These are phyloP conservation scores for Drosophila guanche DNA, from an alignment of 1,140 invertebrate species.

Conservation along the genomic window DNA sequence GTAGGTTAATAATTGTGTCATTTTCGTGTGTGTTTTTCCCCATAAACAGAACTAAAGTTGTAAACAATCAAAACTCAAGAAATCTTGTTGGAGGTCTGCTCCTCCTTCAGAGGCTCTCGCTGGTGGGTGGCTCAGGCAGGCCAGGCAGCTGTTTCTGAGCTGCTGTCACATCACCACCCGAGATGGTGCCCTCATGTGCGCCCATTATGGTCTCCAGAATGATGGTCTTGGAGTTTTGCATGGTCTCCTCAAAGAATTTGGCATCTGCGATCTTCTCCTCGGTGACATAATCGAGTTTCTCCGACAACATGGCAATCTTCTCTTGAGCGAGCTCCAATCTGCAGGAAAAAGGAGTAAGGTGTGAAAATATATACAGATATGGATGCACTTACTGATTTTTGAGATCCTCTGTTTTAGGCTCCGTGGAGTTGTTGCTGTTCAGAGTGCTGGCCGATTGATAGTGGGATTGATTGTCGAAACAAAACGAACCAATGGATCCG, in stretches of 20 bases:
- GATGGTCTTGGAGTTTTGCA: constrained; percentile 65
- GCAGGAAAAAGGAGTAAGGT: neutral
- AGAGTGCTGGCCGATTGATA: constrained; percentile 33
- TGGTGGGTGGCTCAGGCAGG: constrained; percentile 4
- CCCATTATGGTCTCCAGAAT: constrained; percentile 66
- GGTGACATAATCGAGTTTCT: constrained; percentile 63
- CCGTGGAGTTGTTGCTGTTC: constrained; percentile 12
- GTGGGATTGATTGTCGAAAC: constrained; percentile 70
- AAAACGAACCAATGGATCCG: constrained; percentile 68
- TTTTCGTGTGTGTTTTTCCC: no score
- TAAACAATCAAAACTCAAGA: no score
- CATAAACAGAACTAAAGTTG: no score
- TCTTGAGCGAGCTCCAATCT: constrained; percentile 78
- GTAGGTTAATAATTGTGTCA: no score
- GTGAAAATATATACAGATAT: no score
- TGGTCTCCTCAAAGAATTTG: constrained; percentile 72
- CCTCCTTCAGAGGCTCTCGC: constrained; percentile 1
- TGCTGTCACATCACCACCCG: neutral
- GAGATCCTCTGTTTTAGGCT: constrained; percentile 56
- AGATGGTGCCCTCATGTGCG: constrained; percentile 3
- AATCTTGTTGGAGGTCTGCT: neutral
- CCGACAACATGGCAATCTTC: constrained; percentile 67
- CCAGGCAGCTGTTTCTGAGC: neutral
- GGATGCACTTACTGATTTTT: constrained; percentile 60
- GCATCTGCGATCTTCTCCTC: constrained; percentile 70